A percentile compares a stretch with the other conserved stretches of the same genome.
Evolutionary conservation across 2,888 invertebrate genomes (phyloP).

Genomic region (Diaphora mendica): DNA sequence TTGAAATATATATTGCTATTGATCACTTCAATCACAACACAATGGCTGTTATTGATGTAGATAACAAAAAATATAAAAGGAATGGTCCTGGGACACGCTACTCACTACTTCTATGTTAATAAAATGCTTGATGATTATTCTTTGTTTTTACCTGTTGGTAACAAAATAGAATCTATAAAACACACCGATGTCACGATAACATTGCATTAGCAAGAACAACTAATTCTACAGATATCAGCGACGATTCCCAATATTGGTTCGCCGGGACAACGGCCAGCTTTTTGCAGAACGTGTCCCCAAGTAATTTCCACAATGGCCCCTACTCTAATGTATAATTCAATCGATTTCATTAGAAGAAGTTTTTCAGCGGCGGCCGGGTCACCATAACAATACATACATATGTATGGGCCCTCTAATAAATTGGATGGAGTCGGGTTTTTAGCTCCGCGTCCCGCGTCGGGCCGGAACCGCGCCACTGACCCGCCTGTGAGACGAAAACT

Average conservation of each 20-base stretch:
- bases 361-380: slow-evolving; percentile 69
- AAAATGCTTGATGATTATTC: background rate
- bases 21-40: background rate
- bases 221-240: slow-evolving; percentile 26
- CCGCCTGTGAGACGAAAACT: background rate
- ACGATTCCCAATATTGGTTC: slow-evolving; percentile 3
- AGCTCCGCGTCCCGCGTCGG: slow-evolving; percentile 28
- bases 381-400: slow-evolving; percentile 74
- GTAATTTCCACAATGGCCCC: slow-evolving; percentile 73
- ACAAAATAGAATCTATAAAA: background rate
- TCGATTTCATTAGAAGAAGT: slow-evolving; percentile 77
- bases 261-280: slow-evolving; percentile 40
- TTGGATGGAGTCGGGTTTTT: slow-evolving; percentile 63
- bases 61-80: background rate
- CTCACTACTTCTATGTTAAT: background rate
- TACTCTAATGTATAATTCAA: slow-evolving; percentile 80
- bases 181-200: slow-evolving; percentile 1
- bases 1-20: background rate
- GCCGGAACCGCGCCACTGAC: slow-evolving; percentile 8
- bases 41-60: background rate
- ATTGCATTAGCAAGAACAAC: slow-evolving; percentile 21
- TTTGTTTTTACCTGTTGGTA: background rate
- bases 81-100: background rate
- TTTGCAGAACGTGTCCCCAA: slow-evolving; percentile 55
- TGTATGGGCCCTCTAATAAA: slow-evolving; percentile 79